A percentile compares a stretch with the other conserved stretches of the same genome.
Conservation (phyloP, 2,797 vertebrate genomes). For the Sandelia bainsii region DNA sequence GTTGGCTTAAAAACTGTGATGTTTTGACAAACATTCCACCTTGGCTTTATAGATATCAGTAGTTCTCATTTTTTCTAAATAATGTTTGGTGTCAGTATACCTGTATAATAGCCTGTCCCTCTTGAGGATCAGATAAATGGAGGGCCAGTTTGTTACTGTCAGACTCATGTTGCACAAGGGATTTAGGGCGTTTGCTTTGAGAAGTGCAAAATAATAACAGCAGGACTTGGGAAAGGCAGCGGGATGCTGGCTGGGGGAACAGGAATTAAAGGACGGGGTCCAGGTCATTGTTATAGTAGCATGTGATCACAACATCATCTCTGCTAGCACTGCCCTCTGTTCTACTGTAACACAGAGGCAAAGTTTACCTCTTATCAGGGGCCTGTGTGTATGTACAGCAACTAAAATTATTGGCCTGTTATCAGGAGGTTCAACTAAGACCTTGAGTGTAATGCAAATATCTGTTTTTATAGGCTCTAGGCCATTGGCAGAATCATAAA, state of each 20-base stretch:
- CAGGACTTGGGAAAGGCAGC: slow-evolving; percentile 75
- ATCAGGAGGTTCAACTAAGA: slow-evolving; percentile 61
- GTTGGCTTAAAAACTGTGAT: not conserved
- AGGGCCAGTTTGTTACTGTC: slow-evolving; percentile 44
- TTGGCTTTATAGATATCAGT: not conserved
- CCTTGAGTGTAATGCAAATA: slow-evolving; percentile 75
- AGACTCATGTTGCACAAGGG: slow-evolving; percentile 54
- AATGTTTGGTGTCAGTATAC: slow-evolving; percentile 15
- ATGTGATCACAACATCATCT: slow-evolving; percentile 66
- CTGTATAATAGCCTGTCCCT: slow-evolving; percentile 34
- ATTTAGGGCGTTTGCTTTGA: slow-evolving; percentile 68
- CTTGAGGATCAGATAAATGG: slow-evolving; percentile 42
- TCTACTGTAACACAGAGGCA: slow-evolving; percentile 72
- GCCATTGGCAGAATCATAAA: slow-evolving; percentile 69
- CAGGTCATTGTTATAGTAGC: slow-evolving; percentile 75
- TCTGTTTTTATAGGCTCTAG: slow-evolving; percentile 69
- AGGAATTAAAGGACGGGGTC: slow-evolving; percentile 71
- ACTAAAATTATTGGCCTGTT: slow-evolving; percentile 68
- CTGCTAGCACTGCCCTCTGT: slow-evolving; percentile 47
- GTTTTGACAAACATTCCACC: not conserved
- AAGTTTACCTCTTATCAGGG: slow-evolving; percentile 79
- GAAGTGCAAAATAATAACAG: slow-evolving; percentile 69
- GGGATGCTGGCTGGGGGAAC: slow-evolving; percentile 65
- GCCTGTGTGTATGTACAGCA: slow-evolving; percentile 57
- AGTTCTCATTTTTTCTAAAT: slow-evolving; percentile 15